These are phyloP conservation scores for Leucoraja erinaceus DNA, from an alignment of 2,113 vertebrate genomes.

Conservation along the genomic window DNA sequence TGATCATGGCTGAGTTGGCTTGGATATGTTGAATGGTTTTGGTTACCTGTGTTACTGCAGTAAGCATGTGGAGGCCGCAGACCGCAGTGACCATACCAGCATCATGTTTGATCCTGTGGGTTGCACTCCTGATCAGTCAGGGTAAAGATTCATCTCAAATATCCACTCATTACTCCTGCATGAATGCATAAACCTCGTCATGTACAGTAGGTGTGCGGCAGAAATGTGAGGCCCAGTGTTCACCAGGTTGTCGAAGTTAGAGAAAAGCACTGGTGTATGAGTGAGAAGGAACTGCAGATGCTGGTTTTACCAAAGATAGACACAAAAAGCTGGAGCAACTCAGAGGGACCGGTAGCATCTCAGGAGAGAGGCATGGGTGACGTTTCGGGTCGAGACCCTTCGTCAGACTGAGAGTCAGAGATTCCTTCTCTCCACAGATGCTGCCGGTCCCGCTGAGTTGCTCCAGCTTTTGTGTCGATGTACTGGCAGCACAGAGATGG, in stretches of 20 bases:
- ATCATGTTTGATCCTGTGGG: background rate
- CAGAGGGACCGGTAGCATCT: no score
- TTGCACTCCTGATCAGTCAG: background rate
- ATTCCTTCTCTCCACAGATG: no score
- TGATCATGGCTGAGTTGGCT: background rate
- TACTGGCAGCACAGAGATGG: no score
- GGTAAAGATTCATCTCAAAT: background rate
- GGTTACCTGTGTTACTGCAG: background rate
- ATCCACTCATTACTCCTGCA: background rate
- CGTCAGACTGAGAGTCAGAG: no score
- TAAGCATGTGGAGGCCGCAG: background rate
- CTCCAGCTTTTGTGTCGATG: no score
- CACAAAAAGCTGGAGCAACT: no score
- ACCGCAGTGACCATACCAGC: background rate
- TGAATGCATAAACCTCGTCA: background rate
- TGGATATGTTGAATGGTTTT: background rate
- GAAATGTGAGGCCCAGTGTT: background rate
- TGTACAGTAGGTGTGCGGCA: background rate
- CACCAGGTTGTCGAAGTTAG: background rate
- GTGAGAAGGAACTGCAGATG: no score
- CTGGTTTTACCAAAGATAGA: no score
- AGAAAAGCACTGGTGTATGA: background rate
- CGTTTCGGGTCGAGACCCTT: no score
- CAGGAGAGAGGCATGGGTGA: no score
- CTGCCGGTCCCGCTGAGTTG: no score